Base-by-base conservation (phyloP, 2,888 invertebrate species). In the Dastarcus helophoroides region DNA sequence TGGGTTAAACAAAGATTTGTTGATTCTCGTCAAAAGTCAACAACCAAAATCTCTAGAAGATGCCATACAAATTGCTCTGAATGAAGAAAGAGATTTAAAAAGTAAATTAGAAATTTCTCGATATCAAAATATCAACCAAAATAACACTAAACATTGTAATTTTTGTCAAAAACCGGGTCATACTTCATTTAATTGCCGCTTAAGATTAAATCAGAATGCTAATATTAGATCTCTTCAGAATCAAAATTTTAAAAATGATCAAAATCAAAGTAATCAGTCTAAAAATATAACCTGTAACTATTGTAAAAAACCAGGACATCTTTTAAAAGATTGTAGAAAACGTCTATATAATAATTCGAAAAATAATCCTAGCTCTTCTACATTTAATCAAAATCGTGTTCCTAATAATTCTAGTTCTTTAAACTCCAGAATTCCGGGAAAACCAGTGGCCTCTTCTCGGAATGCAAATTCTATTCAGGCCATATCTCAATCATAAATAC, bases 1-100 rank as follows among this genome's bases (percentile, higher is more conserved):
- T 29, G 50, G 50, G 10, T 38, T 53, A 33, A 33, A 39, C 23
- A 44, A 40, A 33, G 46, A 52, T 27, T 30, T 53, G 6, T 37
- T 43, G 5, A 39, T 51, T 29, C 37, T 51, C 26, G 38, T 53
- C 13, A 52, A 48, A 37, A 46, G 49, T 4, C 48, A 47, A 39
- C 47, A 39, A 40, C 48, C 44, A 5, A 27, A 19, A 11, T 34
- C 36, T 2, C 36, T 51, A n/a, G 46, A 47, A 33, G 46, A 50
- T 5, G 48, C 50, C 1, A 37, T 52, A 6, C 42, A 46, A 16
- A 38, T 41, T 7, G 48, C 48, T 1, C 29, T 45, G 27, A 46
- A 42, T 1, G 46, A 51, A 39, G 48, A 49, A 38, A 39, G 42
- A 25, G 43, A 46, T 35, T 35, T 38, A 22, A 46, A 42, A 41